Conservation (phyloP, 1,140 invertebrate species). For the Branchinecta lindahli region DNA sequence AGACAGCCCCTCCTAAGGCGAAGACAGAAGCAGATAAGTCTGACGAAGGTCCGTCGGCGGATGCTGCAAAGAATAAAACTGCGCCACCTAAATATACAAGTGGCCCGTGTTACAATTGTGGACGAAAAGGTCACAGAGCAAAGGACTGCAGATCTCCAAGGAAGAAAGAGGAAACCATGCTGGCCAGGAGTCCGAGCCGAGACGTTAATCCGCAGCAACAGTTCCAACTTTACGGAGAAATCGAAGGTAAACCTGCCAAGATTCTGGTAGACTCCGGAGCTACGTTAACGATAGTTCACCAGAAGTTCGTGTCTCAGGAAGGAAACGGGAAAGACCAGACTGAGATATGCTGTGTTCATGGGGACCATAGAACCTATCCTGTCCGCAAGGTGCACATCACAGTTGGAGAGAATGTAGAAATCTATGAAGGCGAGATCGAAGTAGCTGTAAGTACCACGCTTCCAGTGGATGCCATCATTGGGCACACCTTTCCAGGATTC, state of each 20-base stretch:
- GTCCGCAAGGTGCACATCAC: background rate
- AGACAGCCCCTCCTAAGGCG: background rate
- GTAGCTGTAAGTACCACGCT: background rate
- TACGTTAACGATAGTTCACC: background rate
- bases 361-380: background rate
- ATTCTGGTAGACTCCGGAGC: background rate
- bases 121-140: background rate
- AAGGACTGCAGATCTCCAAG: background rate
- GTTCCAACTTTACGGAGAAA: background rate
- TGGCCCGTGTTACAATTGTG: background rate
- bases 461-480: background rate
- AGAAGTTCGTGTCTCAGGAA: background rate
- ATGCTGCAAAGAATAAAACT: background rate
- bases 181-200: background rate
- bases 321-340: background rate
- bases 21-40: background rate
- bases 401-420: background rate
- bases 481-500: background rate
- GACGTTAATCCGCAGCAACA: background rate
- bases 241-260: background rate
- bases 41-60: background rate
- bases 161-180: background rate
- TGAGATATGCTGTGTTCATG: conserved; percentile 1
- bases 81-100: background rate
- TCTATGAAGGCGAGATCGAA: background rate